A percentile compares a stretch with the other conserved stretches of the same genome.
Evolutionary conservation across 1,140 invertebrate genomes (phyloP).

Genomic region (Triops cancriformis): DNA sequence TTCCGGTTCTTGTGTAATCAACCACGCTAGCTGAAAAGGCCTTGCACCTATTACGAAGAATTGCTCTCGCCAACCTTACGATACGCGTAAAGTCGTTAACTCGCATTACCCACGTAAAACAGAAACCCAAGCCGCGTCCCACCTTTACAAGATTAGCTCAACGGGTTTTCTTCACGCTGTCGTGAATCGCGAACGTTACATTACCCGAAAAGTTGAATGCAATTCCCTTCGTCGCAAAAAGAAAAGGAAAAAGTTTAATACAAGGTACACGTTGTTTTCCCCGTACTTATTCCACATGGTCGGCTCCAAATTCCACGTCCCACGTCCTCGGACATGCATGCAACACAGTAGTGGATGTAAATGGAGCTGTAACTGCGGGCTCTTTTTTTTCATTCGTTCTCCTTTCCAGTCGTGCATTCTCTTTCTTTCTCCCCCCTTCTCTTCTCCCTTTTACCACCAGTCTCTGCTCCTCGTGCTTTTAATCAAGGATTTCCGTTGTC

Average conservation of each 20-base stretch:
- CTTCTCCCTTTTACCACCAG: background rate
- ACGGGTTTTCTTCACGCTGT: background rate
- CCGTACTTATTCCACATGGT: background rate
- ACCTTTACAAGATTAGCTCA: too few relatives aligned
- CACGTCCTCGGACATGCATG: background rate
- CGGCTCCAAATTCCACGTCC: background rate
- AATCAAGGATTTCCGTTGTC: constrained; percentile 13
- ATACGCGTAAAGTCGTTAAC: too few relatives aligned
- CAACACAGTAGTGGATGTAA: constrained; percentile 3
- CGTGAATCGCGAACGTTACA: background rate
- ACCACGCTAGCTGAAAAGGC: too few relatives aligned
- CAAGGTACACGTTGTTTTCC: background rate
- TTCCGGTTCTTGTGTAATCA: too few relatives aligned
- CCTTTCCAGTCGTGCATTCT: background rate
- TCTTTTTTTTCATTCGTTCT: background rate
- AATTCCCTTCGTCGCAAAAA: background rate
- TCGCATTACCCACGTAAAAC: too few relatives aligned
- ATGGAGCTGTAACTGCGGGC: constrained; percentile 4
- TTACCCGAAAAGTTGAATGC: background rate
- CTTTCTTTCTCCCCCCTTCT: background rate
- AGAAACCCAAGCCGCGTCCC: too few relatives aligned
- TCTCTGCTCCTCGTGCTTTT: background rate
- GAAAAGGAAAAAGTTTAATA: background rate
- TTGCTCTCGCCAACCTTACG: too few relatives aligned
- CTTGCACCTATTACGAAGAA: too few relatives aligned